Percentiles rank a stretch among this genome's conserved stretches.
phyloP scores from a whole-genome alignment of 2,797 vertebrate species.

The Tympanoctomys barrerae region DNA sequence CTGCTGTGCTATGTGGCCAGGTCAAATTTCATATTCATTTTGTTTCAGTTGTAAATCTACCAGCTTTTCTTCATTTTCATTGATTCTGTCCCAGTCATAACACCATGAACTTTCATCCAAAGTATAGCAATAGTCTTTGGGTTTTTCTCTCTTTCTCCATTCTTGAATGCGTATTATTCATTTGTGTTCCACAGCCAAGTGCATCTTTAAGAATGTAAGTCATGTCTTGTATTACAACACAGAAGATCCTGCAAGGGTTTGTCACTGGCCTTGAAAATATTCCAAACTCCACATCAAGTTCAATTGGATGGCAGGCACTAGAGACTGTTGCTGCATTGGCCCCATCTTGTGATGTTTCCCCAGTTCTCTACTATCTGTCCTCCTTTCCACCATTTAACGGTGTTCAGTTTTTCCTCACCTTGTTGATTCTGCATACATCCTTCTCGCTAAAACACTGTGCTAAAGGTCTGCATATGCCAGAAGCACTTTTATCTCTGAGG shows the following conservation, averaged over 20 bases:
- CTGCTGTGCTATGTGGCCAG: no score
- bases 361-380: not conserved
- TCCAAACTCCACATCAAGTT: not conserved
- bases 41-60: not conserved
- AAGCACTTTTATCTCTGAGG: not conserved
- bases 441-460: not conserved
- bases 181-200: not conserved
- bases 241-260: not conserved
- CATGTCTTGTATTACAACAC: not conserved
- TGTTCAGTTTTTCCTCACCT: not conserved
- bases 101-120: not conserved
- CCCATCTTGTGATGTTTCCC: not conserved
- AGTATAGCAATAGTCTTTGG: not conserved
- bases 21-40: not conserved
- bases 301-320: not conserved
- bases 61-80: not conserved
- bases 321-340: not conserved
- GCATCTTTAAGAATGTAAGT: not conserved
- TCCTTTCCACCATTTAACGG: not conserved
- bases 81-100: not conserved
- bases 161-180: not conserved
- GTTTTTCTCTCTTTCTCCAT: not conserved
- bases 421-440: not conserved
- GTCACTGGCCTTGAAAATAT: not conserved
- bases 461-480: not conserved